phyloP scores from a whole-genome alignment of 2,888 invertebrate species.

The Petrophora chlorosata region DNA sequence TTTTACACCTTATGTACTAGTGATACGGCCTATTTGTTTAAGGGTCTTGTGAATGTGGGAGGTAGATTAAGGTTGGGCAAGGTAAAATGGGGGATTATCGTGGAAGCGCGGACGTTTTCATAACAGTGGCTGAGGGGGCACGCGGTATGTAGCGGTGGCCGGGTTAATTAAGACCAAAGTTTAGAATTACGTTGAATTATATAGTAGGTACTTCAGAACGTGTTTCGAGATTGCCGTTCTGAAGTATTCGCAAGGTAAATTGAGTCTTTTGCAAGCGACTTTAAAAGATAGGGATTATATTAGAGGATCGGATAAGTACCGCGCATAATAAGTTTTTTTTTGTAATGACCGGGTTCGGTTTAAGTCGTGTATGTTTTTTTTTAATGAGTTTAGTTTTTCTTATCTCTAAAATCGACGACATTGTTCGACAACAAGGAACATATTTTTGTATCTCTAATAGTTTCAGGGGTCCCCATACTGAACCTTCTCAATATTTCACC shows the following conservation, averaged over 20 bases:
- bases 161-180: slow-evolving; percentile 22
- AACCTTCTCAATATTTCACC: too few relatives aligned
- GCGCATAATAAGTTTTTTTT: too few relatives aligned
- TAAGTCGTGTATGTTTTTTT: too few relatives aligned
- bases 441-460: too few relatives aligned
- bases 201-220: not conserved
- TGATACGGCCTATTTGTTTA: slow-evolving; percentile 27
- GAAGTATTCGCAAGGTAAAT: not conserved
- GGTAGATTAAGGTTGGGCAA: slow-evolving; percentile 33
- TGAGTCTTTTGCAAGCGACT: too few relatives aligned
- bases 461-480: too few relatives aligned
- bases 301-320: too few relatives aligned
- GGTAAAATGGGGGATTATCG: slow-evolving; percentile 51
- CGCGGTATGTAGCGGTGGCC: slow-evolving; percentile 31
- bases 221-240: not conserved
- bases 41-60: slow-evolving; percentile 20
- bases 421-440: too few relatives aligned
- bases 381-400: too few relatives aligned
- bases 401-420: too few relatives aligned
- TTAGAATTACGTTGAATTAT: slow-evolving; percentile 19
- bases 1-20: slow-evolving; percentile 43
- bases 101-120: slow-evolving; percentile 44
- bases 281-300: too few relatives aligned
- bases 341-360: too few relatives aligned
- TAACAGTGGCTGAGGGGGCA: slow-evolving; percentile 42